Conservation (phyloP, 2,113 vertebrate genomes). For the Cepphus grylle region DNA sequence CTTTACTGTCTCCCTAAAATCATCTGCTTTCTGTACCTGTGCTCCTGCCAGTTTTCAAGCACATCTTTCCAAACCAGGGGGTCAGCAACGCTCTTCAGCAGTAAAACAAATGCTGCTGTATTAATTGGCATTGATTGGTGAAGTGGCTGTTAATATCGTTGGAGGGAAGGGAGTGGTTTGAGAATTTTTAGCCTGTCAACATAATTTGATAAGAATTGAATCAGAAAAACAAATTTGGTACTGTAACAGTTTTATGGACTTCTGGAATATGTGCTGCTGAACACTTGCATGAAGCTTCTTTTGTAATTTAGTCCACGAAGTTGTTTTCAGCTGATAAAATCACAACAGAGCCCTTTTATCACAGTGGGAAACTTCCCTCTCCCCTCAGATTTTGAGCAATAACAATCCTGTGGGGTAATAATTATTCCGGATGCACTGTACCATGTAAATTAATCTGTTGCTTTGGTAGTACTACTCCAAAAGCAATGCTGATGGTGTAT, state of each 20-base stretch:
- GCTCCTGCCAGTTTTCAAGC: neutral
- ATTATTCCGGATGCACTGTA: conserved; percentile 67
- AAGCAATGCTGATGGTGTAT: conserved; percentile 19
- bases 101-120: neutral
- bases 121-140: neutral
- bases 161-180: neutral
- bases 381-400: conserved; percentile 65
- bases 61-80: neutral
- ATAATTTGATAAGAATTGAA: neutral
- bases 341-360: conserved; percentile 52
- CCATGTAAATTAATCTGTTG: conserved; percentile 66
- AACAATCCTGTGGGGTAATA: conserved; percentile 70
- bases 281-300: neutral
- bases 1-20: neutral
- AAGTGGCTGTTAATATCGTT: neutral
- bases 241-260: neutral
- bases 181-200: neutral
- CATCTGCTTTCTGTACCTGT: neutral
- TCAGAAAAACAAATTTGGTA: neutral
- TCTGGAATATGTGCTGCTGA: neutral
- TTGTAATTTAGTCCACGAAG: neutral
- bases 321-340: conserved; percentile 43
- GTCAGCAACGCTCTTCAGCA: neutral
- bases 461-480: conserved; percentile 54
- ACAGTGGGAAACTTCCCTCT: conserved; percentile 48